Base-by-base conservation (phyloP, 2,888 invertebrate genomes). In the Leistus spinibarbis region DNA sequence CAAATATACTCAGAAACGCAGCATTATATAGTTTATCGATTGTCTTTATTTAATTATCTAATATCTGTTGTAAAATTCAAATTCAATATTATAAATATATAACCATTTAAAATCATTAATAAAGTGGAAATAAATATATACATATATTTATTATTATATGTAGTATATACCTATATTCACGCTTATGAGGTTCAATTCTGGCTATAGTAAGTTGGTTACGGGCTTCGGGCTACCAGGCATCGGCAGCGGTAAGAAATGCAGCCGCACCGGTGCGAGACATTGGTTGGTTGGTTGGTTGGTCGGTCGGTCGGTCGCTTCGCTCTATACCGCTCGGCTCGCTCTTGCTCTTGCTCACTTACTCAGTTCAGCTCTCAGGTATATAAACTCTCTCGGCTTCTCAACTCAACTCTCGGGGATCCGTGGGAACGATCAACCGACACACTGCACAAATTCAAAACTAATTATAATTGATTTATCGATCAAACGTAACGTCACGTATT, bases 391-490 rank as follows among this genome's bases (percentile, higher is more conserved):
- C n/a, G n/a, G n/a, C n/a, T n/a, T n/a, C n/a, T n/a, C n/a, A n/a
- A n/a, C n/a, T n/a, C n/a, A n/a, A n/a, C n/a, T n/a, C n/a, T 67
- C 73, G 66, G 23, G 73, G 64, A 75, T 81, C 83, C 84, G 85
- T 85, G 84, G 84, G 85, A 85, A 84, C 75, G 75, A 40, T 75
- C 75, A 57, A 57, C 67, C 73, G 67, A 82, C 80, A 76, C 79
- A 79, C 80, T 82, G 82, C 82, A 84, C 82, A 83, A 83, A 82
- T 83, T 83, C 81, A 80, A 83, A 83, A 83, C 84, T 84, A 84
- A 84, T 84, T 83, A 83, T 81, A 83, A 83, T 83, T 83, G 82
- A 83, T 84, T 84, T 85, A 85, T 84, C 82, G 83, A 83, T 83
- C 81, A 80, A 82, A 82, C 80, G 80, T 78, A 78, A 79, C 78